phyloP scores from a whole-genome alignment of 2,113 vertebrate species.

The Macroglossus sobrinus region DNA sequence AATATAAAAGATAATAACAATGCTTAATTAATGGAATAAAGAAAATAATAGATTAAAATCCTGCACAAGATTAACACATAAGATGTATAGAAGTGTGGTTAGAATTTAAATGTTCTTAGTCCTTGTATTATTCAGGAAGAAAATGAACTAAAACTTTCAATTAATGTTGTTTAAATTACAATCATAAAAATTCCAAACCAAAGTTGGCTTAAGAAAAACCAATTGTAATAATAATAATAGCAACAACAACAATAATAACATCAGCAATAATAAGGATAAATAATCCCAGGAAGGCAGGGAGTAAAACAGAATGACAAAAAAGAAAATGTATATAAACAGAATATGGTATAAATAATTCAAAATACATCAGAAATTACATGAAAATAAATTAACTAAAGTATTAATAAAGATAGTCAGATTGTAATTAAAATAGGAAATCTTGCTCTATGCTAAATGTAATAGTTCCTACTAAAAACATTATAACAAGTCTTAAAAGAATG shows the following conservation, averaged over 20 bases:
- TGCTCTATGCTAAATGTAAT: not conserved
- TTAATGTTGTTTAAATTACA: not conserved
- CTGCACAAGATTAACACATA: not conserved
- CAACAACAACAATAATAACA: not conserved
- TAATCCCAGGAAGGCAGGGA: not conserved
- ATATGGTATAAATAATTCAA: not conserved
- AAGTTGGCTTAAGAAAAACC: not conserved
- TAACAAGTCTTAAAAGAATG: not conserved
- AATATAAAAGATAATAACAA: not conserved
- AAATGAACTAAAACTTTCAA: not conserved
- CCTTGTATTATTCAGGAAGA: not conserved
- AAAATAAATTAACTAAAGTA: not conserved
- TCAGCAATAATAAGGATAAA: not conserved
- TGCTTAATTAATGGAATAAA: not conserved
- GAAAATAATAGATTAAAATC: not conserved
- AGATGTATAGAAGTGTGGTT: not conserved
- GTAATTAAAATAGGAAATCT: not conserved
- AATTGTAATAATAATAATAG: not conserved
- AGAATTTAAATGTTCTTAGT: not conserved
- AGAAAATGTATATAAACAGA: not conserved
- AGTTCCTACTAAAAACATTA: not conserved
- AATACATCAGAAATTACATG: not conserved
- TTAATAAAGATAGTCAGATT: not conserved
- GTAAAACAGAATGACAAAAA: not conserved
- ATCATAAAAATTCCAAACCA: not conserved